Base-by-base conservation (phyloP, 2,797 vertebrate genomes). In the Chromobotia macracanthus region DNA sequence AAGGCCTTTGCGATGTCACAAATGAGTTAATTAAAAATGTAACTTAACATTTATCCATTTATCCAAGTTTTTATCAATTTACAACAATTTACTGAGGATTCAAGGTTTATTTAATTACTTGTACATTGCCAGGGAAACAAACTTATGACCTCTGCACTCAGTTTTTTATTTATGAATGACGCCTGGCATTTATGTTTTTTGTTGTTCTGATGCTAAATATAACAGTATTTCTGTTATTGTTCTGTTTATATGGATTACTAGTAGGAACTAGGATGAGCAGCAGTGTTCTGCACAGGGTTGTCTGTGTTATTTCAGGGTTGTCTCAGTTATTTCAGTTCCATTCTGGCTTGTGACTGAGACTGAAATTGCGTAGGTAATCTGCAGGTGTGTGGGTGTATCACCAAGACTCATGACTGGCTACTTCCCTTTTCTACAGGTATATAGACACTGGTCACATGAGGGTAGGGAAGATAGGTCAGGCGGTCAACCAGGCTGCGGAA, bases 341-440 rank as follows among this genome's bases (percentile, higher is more conserved):
- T 74, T 68, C n/a, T 41, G 56, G 18, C 68, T 64, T 78, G 79
- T 84, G 83, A 76, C 44, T 55, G 81, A 84, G 80, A 83, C 72
- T 74, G 85, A 86, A 82, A 83, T 77, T 71, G 64, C 72, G 85
- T 83, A 83, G 85, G 85, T 80, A 83, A 46, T 48, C 50, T 67
- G 58, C 44, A 74, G 51, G 71, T 74, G 21, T 9, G 75, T 82
- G 55, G 63, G 79, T 79, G 79, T 77, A 63, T 83, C 75, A 83
- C 18, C 46, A 13, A 79, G 28, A 75, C 84, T 77, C 81, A 85
- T 83, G 81, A 85, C 79, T 11, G 58, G 63, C 60, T 63, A 77
- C 73, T 85, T 86, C 84, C 74, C 66, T 70, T 82, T 82, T 75
- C 44, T 60, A 50, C 82, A 83, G 82, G 84, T 86, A 84, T 70